These are phyloP conservation scores for Sitobion miscanthi DNA, from an alignment of 1,140 invertebrate species.

Conservation along the genomic window DNA sequence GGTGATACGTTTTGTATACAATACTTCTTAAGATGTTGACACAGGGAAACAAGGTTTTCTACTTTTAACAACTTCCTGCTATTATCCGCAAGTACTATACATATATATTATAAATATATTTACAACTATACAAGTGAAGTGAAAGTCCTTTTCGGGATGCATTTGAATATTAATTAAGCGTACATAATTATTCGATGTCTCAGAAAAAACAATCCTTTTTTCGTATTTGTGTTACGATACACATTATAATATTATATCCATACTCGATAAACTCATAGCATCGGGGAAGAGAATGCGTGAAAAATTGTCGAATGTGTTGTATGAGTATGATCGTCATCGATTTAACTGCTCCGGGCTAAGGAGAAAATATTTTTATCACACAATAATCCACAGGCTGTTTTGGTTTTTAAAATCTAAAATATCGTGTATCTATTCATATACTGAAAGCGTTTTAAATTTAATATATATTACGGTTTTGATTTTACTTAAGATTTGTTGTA, in stretches of 20 bases:
- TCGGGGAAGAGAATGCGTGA: neutral
- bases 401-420: neutral
- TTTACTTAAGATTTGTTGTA: neutral
- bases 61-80: constrained; percentile 27
- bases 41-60: constrained; percentile 31
- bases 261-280: neutral
- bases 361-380: neutral
- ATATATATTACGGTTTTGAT: neutral
- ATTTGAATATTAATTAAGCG: constrained; percentile 46
- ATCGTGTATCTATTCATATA: neutral
- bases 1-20: neutral
- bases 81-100: neutral
- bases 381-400: neutral
- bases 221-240: neutral
- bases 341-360: neutral
- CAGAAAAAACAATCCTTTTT: neutral
- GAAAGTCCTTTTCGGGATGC: constrained; percentile 18
- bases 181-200: constrained; percentile 23
- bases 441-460: neutral
- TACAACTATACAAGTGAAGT: neutral
- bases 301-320: neutral
- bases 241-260: neutral
- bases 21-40: neutral
- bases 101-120: neutral
- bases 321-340: neutral